These are phyloP conservation scores for Rhynchomys soricoides DNA, from an alignment of 2,113 vertebrate genomes.

Conservation along the genomic window DNA sequence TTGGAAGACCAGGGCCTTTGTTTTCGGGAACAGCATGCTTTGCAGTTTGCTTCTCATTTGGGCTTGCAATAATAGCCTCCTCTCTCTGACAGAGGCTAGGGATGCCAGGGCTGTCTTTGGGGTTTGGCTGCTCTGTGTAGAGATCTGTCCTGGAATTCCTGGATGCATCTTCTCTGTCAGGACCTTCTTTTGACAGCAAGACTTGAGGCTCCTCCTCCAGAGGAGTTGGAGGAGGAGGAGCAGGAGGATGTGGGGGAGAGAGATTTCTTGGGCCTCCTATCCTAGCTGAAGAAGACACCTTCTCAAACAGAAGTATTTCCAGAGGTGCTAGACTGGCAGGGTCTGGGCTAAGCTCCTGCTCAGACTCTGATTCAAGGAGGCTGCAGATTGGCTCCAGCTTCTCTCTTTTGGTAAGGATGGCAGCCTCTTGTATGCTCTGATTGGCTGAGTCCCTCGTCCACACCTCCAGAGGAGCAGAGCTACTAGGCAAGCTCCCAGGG, in stretches of 20 bases:
- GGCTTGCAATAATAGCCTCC: background rate
- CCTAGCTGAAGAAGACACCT: background rate
- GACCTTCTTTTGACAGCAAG: constrained; percentile 23
- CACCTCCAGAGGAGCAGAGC: constrained; percentile 55
- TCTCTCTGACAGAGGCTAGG: constrained; percentile 10
- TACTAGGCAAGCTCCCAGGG: constrained; percentile 8
- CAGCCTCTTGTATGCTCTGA: constrained; percentile 51
- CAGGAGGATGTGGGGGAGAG: constrained; percentile 62
- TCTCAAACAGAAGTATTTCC: background rate
- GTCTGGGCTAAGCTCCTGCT: constrained; percentile 38
- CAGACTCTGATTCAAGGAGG: constrained; percentile 3
- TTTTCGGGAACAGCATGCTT: constrained; percentile 57
- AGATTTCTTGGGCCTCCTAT: constrained; percentile 45
- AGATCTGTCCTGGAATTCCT: constrained; percentile 52
- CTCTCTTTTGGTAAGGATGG: background rate
- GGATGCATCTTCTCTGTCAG: constrained; percentile 59
- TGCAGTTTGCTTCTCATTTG: constrained; percentile 64
- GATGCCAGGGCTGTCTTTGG: constrained; percentile 50
- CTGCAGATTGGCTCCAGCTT: background rate
- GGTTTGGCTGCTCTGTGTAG: constrained; percentile 34
- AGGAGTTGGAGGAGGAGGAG: constrained; percentile 49
- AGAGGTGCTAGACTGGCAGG: constrained; percentile 48
- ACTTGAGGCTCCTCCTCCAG: constrained; percentile 68
- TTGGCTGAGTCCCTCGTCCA: constrained; percentile 52
- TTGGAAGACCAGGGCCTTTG: constrained; percentile 12